These are phyloP conservation scores for Ptyas mucosa DNA, from an alignment of 2,113 vertebrate genomes.

Conservation along the genomic window DNA sequence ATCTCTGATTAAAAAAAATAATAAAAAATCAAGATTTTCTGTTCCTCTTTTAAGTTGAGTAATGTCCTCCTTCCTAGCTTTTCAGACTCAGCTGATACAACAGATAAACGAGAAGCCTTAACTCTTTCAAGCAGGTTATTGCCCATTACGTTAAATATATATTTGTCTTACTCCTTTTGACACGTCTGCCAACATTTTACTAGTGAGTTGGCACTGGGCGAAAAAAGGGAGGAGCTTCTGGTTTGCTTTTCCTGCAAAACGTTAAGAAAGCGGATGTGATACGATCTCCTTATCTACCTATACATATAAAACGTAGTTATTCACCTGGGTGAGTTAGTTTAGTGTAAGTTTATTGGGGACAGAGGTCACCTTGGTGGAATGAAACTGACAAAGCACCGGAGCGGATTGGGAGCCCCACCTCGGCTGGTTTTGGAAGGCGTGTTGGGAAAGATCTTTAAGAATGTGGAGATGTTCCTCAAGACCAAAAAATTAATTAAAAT, in stretches of 20 bases:
- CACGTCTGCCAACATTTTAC: not conserved
- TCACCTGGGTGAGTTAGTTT: not conserved
- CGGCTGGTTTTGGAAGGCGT: slow-evolving; percentile 24
- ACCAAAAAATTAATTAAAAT: not conserved
- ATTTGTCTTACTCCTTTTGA: not conserved
- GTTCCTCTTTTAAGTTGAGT: not conserved
- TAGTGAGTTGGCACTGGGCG: not conserved
- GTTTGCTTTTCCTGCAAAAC: slow-evolving; percentile 45
- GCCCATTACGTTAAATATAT: not conserved
- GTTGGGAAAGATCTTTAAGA: not conserved
- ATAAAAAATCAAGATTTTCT: not conserved
- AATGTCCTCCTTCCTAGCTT: too few species aligned
- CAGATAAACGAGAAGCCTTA: not conserved
- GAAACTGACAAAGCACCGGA: slow-evolving; percentile 29
- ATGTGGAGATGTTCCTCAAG: not conserved
- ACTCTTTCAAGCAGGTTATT: not conserved
- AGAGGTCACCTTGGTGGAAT: slow-evolving; percentile 44
- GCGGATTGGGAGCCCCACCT: slow-evolving; percentile 48
- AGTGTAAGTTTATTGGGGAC: slow-evolving; percentile 32
- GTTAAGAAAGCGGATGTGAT: slow-evolving; percentile 38
- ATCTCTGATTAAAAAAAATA: too few species aligned
- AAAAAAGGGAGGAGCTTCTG: fast-evolving
- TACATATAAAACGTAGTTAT: not conserved
- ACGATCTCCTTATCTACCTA: not conserved
- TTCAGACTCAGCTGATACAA: not conserved